phyloP scores from a whole-genome alignment of 2,113 vertebrate genomes.

The Seriola quinqueradiata region DNA sequence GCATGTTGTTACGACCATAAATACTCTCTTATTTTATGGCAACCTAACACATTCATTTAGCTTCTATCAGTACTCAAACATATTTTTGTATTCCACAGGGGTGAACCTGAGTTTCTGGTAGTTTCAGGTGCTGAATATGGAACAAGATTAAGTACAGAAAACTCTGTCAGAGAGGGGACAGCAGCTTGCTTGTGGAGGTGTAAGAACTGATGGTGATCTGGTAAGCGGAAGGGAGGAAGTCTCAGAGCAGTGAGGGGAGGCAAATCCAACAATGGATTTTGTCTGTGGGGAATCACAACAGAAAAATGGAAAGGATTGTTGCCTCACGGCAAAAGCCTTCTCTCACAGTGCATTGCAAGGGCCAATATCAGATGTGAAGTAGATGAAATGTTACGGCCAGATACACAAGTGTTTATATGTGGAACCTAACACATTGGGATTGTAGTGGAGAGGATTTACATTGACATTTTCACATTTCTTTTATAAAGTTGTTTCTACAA shows the following conservation, averaged over 20 bases:
- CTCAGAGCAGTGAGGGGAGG: conserved; percentile 14
- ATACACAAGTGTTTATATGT: background rate
- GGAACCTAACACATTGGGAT: background rate
- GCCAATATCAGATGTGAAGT: conserved; percentile 1
- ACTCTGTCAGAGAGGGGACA: background rate
- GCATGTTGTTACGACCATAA: background rate
- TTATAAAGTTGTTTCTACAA: background rate
- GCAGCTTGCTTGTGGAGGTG: background rate
- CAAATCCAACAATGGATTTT: conserved; percentile 28
- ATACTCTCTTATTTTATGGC: background rate
- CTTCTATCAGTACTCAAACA: background rate
- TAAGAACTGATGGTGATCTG: background rate
- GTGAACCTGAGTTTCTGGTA: background rate
- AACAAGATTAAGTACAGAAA: background rate
- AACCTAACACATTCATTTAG: background rate
- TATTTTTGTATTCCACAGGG: background rate
- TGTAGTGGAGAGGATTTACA: conserved; percentile 1
- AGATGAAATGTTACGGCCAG: background rate
- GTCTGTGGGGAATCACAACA: conserved; percentile 19
- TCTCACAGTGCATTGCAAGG: conserved; percentile 14
- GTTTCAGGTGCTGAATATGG: conserved; percentile 7
- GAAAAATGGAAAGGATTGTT: conserved; percentile 33
- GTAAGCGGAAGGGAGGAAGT: conserved; percentile 6
- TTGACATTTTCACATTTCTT: background rate
- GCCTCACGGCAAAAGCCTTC: conserved; percentile 2